Evolutionary conservation across 2,113 vertebrate species (phyloP).

Genomic region (Prionailurus viverrinus): DNA sequence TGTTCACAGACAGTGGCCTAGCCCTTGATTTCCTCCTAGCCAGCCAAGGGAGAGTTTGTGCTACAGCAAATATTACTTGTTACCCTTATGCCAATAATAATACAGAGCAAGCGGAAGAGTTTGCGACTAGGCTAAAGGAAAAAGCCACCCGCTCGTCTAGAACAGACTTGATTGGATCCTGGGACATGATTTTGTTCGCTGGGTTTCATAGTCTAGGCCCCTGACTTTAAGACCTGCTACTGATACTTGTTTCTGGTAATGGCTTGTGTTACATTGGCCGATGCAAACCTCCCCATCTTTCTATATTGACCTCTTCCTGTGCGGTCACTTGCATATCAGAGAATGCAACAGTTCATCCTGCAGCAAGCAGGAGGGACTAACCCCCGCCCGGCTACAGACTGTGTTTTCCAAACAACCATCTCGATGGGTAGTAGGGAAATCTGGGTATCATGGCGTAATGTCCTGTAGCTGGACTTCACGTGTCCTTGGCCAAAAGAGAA

Average conservation of each 20-base stretch:
- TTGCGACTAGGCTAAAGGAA: background rate
- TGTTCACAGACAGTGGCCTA: background rate
- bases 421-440: background rate
- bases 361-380: background rate
- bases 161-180: background rate
- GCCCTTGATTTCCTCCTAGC: constrained; percentile 2
- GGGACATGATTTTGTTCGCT: constrained; percentile 11
- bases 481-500: background rate
- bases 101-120: background rate
- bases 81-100: background rate
- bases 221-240: background rate
- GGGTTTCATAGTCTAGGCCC: background rate
- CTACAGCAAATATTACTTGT: background rate
- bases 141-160: constrained; percentile 7
- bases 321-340: background rate
- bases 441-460: background rate
- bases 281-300: background rate
- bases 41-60: background rate
- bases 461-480: background rate
- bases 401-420: background rate
- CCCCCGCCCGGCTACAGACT: background rate
- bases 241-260: constrained; percentile 7
- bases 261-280: constrained; percentile 25
- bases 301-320: constrained; percentile 2
- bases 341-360: background rate